Evolutionary conservation across 2,888 invertebrate species (phyloP).

Genomic region (Yponomeuta sedellus): DNA sequence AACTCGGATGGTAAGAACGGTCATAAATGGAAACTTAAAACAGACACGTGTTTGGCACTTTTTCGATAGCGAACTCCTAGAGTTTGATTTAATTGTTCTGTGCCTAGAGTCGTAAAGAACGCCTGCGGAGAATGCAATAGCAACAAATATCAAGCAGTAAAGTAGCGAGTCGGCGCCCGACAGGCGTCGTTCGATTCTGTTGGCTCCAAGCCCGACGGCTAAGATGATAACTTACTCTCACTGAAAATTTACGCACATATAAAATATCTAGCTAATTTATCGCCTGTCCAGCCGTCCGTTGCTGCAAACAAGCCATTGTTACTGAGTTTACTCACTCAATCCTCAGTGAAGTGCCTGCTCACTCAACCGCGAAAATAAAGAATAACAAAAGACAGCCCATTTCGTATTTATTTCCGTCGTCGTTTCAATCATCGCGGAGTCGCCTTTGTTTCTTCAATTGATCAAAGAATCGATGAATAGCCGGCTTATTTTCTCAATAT

Average conservation of each 20-base stretch:
- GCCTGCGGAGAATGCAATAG: slow-evolving; percentile 1
- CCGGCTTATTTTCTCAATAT: background rate
- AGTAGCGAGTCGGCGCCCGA: slow-evolving; percentile 8
- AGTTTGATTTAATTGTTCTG: too few relatives aligned
- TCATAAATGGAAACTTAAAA: background rate
- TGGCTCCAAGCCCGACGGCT: slow-evolving; percentile 4
- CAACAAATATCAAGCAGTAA: slow-evolving; percentile 7
- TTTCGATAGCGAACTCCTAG: background rate
- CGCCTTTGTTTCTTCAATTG: background rate
- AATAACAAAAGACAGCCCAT: background rate
- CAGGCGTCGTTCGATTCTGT: slow-evolving; percentile 13
- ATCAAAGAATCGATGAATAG: background rate
- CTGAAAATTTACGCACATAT: slow-evolving; percentile 10
- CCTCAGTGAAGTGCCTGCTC: background rate
- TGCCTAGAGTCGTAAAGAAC: background rate
- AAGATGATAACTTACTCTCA: background rate
- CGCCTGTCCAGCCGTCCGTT: background rate
- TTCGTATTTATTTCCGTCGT: background rate
- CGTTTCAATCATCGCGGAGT: background rate
- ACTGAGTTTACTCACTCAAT: too few relatives aligned
- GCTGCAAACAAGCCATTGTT: background rate
- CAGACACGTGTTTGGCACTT: background rate
- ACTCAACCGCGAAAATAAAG: background rate
- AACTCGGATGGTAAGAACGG: background rate
- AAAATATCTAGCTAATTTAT: background rate